phyloP scores from a whole-genome alignment of 2,113 vertebrate genomes.

The Engraulis encrasicolus region DNA sequence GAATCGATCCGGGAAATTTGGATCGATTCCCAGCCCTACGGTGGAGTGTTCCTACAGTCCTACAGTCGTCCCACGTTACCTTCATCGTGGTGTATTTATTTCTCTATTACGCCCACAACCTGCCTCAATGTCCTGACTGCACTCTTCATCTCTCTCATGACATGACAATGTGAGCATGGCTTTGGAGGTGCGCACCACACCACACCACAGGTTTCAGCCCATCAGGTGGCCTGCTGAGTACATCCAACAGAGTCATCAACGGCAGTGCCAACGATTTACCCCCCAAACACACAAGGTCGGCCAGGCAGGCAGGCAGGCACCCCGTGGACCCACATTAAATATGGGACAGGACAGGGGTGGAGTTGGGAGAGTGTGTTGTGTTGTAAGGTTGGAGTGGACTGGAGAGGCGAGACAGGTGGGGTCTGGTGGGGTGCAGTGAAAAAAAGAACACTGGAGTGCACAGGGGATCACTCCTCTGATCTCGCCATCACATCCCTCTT shows the following conservation, averaged over 20 bases:
- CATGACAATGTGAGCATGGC: neutral
- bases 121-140: too few species aligned
- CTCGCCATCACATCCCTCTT: conserved; percentile 63
- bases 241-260: neutral
- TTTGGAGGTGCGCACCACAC: neutral
- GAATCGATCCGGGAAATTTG: too few species aligned
- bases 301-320: too few species aligned
- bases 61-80: neutral
- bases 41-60: neutral
- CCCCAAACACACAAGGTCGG: neutral
- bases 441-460: too few species aligned
- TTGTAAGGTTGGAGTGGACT: too few species aligned
- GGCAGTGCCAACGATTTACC: neutral
- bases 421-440: conserved; percentile 50
- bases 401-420: too few species aligned
- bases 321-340: neutral
- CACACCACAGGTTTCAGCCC: too few species aligned
- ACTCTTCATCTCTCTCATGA: neutral
- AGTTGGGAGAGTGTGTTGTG: too few species aligned
- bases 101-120: too few species aligned
- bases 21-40: too few species aligned
- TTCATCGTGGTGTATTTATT: neutral
- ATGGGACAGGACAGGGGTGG: conserved; percentile 47
- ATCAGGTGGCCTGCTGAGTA: too few species aligned
- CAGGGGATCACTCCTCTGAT: too few species aligned